Base-by-base conservation (phyloP, 1,140 invertebrate genomes). In the Metaphire vulgaris region DNA sequence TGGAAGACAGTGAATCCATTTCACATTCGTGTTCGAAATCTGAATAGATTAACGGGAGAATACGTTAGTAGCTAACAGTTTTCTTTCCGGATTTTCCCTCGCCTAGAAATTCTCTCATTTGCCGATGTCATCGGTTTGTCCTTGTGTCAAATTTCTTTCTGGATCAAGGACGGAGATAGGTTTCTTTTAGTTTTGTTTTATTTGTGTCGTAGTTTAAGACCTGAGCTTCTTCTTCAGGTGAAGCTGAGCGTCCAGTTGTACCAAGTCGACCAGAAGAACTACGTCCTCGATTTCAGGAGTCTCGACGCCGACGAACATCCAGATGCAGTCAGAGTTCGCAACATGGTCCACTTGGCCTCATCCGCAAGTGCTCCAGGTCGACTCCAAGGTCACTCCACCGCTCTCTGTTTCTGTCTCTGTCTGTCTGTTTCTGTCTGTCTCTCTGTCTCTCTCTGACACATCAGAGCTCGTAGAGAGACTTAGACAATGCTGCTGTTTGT, bases 211-310 rank as follows among this genome's bases (percentile, higher is more conserved):
- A n/a, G n/a, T n/a, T n/a, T n/a, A n/a, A n/a, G n/a, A n/a, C n/a
- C n/a, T n/a, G n/a, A n/a, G n/a, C n/a, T n/a, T n/a, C n/a, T 75
- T 33, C 67, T 77, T 28, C 80, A 88, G 86, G 86, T 94, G 16
- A 97, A 98, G 87, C 99, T 99, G 96, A 97, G 94, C 0, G 88
- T 99, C 65, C 97, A 99, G 85, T 88, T 99, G 33, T 99, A 99
- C 86, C 97, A 99, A 88, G 97, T 99, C 1, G 97, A 99, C 86
- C 93, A 95, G 82, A 97, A 97, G 86, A 97, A 93, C 82, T 99
- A 96, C 85, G 88, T 99, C 28, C 87, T 99, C 1, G 97, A 99
- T 87, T 99, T 99, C 84, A 99, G 99, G 86, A 97, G 94, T 77
- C 87, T 97, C 65, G 70, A 80, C 69, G 72, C 80, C 34, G 33